Percentiles rank a stretch among this genome's conserved stretches.
phyloP scores from a whole-genome alignment of 2,113 vertebrate genomes.

The Gallinago media region DNA sequence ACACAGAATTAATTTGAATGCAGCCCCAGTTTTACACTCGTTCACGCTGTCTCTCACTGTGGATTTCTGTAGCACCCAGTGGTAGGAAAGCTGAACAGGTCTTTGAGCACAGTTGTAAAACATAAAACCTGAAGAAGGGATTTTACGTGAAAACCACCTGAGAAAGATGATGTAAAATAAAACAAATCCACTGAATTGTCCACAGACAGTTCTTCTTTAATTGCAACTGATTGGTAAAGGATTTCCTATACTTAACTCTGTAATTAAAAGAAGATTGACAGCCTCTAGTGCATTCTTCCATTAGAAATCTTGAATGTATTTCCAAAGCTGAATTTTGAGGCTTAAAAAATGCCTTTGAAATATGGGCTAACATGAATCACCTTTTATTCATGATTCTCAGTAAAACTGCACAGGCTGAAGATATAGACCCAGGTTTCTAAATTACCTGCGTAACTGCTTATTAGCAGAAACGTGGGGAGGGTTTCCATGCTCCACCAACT shows the following conservation, averaged over 20 bases:
- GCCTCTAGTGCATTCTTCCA: neutral
- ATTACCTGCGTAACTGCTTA: neutral
- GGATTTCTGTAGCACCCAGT: neutral
- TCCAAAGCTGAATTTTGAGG: neutral
- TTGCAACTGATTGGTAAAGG: constrained; percentile 7
- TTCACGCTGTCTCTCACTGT: neutral
- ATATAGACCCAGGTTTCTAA: neutral
- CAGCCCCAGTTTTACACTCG: neutral
- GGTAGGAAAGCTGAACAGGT: neutral
- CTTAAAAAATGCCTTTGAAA: neutral
- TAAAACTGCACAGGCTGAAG: neutral
- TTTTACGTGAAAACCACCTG: neutral
- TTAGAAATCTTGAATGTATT: neutral
- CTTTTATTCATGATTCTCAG: neutral
- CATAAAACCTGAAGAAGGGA: neutral
- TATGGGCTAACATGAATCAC: neutral
- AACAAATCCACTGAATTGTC: neutral
- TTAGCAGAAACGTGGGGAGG: neutral
- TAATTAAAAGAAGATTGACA: constrained; percentile 22
- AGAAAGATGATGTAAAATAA: neutral
- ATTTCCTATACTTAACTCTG: neutral
- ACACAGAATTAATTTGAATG: accelerated
- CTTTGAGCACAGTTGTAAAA: neutral
- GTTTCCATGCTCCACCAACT: neutral
- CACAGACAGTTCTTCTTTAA: constrained; percentile 25